phyloP scores from a whole-genome alignment of 1,140 invertebrate species.

The Leptinotarsa defecta region DNA sequence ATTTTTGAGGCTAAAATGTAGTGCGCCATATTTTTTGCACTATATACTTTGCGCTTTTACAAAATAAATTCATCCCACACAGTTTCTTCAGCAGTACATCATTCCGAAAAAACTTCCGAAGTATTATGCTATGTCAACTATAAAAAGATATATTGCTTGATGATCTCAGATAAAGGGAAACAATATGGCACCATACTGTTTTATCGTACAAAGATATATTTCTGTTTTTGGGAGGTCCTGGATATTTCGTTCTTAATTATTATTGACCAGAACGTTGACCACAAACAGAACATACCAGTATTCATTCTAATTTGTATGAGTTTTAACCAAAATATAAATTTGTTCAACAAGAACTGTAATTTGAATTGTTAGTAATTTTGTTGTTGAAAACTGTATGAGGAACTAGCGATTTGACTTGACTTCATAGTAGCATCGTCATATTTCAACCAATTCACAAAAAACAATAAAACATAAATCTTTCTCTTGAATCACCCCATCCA shows the following conservation, averaged over 20 bases:
- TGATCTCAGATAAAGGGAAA: not conserved
- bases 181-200: not conserved
- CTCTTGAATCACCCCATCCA: too few species aligned
- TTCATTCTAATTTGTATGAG: too few species aligned
- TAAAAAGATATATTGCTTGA: not conserved
- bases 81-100: not conserved
- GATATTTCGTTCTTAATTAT: not conserved
- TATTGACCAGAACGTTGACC: not conserved
- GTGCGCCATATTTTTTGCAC: too few species aligned
- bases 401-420: too few species aligned
- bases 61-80: not conserved
- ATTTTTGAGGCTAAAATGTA: not conserved
- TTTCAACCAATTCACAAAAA: too few species aligned
- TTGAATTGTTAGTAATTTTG: too few species aligned
- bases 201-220: conserved; percentile 6
- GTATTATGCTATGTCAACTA: not conserved
- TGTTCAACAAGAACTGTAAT: too few species aligned
- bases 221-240: not conserved
- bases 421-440: too few species aligned
- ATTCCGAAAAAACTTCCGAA: not conserved
- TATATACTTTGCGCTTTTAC: too few species aligned
- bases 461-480: too few species aligned
- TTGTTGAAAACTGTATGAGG: too few species aligned
- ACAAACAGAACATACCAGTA: not conserved
- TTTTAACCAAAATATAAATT: too few species aligned